Evolutionary conservation across 2,113 vertebrate genomes (phyloP).

Genomic region (Ariopsis seemanni): DNA sequence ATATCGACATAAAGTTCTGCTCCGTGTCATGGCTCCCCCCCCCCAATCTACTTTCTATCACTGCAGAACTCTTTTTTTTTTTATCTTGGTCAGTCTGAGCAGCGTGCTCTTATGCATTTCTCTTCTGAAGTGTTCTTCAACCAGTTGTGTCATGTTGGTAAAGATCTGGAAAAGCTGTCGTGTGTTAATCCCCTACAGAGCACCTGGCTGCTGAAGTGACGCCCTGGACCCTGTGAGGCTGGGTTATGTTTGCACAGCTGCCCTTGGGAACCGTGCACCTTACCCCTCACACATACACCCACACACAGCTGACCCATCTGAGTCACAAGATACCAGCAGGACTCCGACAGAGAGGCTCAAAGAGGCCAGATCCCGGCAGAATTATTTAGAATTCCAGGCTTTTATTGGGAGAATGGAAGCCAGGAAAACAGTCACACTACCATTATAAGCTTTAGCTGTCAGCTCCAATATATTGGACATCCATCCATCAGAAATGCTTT

Average conservation of each 20-base stretch:
- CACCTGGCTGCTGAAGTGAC: constrained; percentile 49
- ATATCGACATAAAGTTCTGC: constrained; percentile 13
- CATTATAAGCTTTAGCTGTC: constrained; percentile 29
- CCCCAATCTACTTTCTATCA: background rate
- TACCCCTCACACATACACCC: constrained; percentile 50
- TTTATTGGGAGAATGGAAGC: constrained; percentile 11
- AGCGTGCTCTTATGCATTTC: background rate
- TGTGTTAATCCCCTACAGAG: constrained; percentile 21
- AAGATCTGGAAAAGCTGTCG: background rate
- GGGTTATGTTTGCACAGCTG: constrained; percentile 77
- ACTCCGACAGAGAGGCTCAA: constrained; percentile 29
- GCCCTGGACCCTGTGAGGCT: constrained; percentile 18
- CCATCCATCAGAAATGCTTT: constrained; percentile 36
- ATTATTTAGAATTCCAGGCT: constrained; percentile 48
- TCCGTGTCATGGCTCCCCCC: background rate
- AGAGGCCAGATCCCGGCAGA: constrained; percentile 25
- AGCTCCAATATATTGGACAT: constrained; percentile 12
- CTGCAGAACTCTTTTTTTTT: background rate
- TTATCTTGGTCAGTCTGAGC: constrained; percentile 1
- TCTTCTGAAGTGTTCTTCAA: constrained; percentile 10
- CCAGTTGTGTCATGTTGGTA: background rate
- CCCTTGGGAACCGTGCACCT: constrained; percentile 59
- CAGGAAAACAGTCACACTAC: constrained; percentile 32
- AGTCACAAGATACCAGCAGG: constrained; percentile 42
- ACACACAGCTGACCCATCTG: constrained; percentile 39